phyloP scores from a whole-genome alignment of 2,113 vertebrate genomes.

The Mesocricetus auratus region DNA sequence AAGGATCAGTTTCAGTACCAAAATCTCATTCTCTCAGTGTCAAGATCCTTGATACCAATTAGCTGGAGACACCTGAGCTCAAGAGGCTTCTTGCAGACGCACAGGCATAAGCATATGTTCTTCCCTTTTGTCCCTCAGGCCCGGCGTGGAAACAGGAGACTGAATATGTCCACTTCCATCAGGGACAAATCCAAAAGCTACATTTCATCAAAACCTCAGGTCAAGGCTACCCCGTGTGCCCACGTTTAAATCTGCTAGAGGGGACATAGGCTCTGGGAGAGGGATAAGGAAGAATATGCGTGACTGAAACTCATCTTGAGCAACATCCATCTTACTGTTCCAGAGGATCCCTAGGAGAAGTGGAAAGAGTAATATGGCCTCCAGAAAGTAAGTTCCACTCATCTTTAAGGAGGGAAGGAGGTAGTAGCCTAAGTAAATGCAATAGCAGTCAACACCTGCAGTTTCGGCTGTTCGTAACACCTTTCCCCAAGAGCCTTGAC shows the following conservation, averaged over 20 bases:
- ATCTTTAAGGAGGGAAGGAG: background rate
- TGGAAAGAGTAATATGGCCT: background rate
- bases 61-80: background rate
- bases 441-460: background rate
- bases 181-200: background rate
- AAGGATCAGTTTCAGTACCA: conserved; percentile 65
- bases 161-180: background rate
- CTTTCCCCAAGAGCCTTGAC: background rate
- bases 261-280: no score
- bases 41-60: conserved; percentile 54
- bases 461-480: background rate
- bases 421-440: background rate
- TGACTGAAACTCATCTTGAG: background rate
- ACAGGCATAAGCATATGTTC: no score
- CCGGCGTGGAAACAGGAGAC: background rate
- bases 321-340: background rate
- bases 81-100: background rate
- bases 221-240: no score
- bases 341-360: background rate
- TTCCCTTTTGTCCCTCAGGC: background rate
- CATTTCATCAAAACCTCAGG: background rate
- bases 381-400: background rate
- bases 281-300: background rate
- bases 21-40: conserved; percentile 58
- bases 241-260: background rate